Evolutionary conservation across 2,113 vertebrate genomes (phyloP).

Genomic region (Apaloderma vittatum): DNA sequence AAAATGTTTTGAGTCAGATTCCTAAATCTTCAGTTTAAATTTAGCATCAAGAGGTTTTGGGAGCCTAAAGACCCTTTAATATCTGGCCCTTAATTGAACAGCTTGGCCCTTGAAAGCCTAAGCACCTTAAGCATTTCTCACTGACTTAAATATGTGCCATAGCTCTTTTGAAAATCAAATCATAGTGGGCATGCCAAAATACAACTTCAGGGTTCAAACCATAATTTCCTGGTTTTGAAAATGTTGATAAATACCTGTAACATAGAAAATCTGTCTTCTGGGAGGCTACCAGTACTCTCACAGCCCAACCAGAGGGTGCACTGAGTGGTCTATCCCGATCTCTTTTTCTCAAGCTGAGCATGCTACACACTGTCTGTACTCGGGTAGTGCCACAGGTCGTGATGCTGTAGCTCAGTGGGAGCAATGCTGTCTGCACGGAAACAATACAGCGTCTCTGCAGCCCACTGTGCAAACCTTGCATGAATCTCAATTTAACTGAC

Average conservation of each 20-base stretch:
- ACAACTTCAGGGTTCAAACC: background rate
- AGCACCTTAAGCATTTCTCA: background rate
- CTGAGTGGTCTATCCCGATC: accelerated
- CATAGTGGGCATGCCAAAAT: background rate
- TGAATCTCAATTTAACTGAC: background rate
- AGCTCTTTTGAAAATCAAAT: background rate
- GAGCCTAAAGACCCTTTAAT: background rate
- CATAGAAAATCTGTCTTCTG: background rate
- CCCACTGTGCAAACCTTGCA: background rate
- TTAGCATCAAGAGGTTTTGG: background rate
- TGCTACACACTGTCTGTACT: accelerated
- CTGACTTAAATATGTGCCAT: background rate
- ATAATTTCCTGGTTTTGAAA: background rate
- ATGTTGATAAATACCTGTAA: background rate
- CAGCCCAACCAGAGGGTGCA: background rate
- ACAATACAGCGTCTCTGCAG: background rate
- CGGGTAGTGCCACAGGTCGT: background rate
- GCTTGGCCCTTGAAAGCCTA: background rate
- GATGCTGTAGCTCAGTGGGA: background rate
- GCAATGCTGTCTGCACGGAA: background rate
- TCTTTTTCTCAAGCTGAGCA: background rate
- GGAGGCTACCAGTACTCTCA: background rate
- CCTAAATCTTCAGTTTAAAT: background rate
- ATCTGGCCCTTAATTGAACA: background rate
- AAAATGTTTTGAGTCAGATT: background rate